phyloP scores from a whole-genome alignment of 2,797 vertebrate genomes.

The Nannoperca australis region DNA sequence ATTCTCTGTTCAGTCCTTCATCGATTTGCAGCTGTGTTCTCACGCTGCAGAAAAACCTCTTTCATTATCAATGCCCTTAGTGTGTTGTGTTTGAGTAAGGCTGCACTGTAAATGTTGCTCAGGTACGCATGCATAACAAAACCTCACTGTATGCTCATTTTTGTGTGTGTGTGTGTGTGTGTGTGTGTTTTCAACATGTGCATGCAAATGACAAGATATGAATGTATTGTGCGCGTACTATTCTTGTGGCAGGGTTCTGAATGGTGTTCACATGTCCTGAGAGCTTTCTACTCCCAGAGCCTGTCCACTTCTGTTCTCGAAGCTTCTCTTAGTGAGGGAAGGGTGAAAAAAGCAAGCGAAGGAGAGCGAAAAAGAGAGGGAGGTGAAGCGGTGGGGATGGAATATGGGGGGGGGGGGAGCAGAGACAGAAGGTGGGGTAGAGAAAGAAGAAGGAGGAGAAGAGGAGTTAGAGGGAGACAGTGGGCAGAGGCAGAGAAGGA shows the following conservation, averaged over 20 bases:
- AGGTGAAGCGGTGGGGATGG: constrained; percentile 47
- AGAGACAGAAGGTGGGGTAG: constrained; percentile 20
- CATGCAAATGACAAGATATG: constrained; percentile 51
- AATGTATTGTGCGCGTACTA: constrained; percentile 61
- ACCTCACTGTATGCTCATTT: constrained; percentile 24
- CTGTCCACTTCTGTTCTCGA: constrained; percentile 63
- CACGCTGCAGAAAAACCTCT: constrained; percentile 11
- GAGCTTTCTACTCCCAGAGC: constrained; percentile 57
- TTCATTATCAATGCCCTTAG: constrained; percentile 30
- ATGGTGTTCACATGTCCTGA: constrained; percentile 67
- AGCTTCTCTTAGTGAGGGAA: constrained; percentile 66
- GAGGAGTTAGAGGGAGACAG: constrained; percentile 31
- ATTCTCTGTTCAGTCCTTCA: constrained; percentile 51
- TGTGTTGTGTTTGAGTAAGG: constrained; percentile 4
- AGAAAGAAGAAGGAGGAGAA: constrained; percentile 7
- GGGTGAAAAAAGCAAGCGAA: constrained; percentile 25
- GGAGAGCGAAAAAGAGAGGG: constrained; percentile 25
- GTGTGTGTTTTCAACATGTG: constrained; percentile 4
- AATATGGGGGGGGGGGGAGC: constrained; percentile 26
- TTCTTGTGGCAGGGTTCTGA: constrained; percentile 70
- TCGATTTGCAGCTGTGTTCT: constrained; percentile 34
- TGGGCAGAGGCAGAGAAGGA: constrained; percentile 41
- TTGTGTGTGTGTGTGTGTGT: not conserved
- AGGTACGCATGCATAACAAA: constrained; percentile 48
- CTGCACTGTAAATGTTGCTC: constrained; percentile 23